These are phyloP conservation scores for Sylvicola fuscatus DNA, from an alignment of 2,888 invertebrate species.

Conservation along the genomic window DNA sequence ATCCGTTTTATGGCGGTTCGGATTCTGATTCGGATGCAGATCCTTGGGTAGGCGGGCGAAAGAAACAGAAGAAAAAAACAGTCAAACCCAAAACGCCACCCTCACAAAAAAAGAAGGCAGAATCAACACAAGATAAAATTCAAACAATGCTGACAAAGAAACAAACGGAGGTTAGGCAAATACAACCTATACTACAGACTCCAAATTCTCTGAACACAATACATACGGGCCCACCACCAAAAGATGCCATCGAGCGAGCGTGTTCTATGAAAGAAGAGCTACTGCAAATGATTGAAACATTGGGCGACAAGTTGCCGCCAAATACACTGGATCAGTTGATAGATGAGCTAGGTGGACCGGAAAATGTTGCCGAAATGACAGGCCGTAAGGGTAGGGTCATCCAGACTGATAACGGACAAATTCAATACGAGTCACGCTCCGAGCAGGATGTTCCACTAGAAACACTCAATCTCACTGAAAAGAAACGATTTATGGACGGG, in stretches of 20 bases:
- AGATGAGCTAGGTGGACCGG: constrained; percentile 93
- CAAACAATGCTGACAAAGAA: constrained; percentile 39
- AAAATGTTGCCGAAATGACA: constrained; percentile 99
- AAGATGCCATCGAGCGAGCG: constrained; percentile 73
- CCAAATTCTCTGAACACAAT: constrained; percentile 6
- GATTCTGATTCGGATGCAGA: constrained; percentile 67
- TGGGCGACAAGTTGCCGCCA: constrained; percentile 78
- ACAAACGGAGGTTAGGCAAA: constrained; percentile 18
- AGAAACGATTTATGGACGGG: constrained; percentile 90
- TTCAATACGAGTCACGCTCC: constrained; percentile 85
- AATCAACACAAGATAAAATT: constrained; percentile 60
- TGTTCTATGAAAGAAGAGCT: constrained; percentile 87
- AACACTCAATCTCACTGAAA: constrained; percentile 86
- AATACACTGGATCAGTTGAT: constrained; percentile 97
- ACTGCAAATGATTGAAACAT: constrained; percentile 58
- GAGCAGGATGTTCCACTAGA: constrained; percentile 92
- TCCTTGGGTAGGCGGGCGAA: constrained; percentile 55
- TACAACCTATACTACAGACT: constrained; percentile 15
- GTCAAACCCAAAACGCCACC: constrained; percentile 22
- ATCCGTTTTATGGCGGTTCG: constrained; percentile 74
- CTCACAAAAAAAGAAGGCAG: constrained; percentile 31
- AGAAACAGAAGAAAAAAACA: constrained; percentile 40
- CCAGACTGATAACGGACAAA: constrained; percentile 78
- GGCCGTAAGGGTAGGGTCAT: constrained; percentile 88
- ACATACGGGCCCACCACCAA: constrained; percentile 38